Base-by-base conservation (phyloP, 2,888 invertebrate genomes). In the Dermolepida albohirtum region DNA sequence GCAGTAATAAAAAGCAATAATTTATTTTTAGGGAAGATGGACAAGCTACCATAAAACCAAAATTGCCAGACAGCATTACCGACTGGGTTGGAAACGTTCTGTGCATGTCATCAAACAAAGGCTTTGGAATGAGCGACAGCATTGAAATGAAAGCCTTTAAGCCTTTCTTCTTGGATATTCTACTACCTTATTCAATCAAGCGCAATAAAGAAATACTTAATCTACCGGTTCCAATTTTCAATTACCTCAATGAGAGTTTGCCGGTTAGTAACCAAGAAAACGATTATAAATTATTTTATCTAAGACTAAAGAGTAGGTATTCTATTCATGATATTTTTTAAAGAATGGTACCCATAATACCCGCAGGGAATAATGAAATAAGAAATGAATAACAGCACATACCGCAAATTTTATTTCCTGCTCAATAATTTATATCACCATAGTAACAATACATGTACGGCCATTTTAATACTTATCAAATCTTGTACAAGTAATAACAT, bases 151-250 rank as follows among this genome's bases (percentile, higher is more conserved):
- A 85, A 1, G 86, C 86, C 22, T 92, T 92, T 80, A 90, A 92
- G 67, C 90, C 91, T 5, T 91, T 93, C 81, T 93, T 93, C 82
- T 85, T 92, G 22, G 90, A 92, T 73, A 88, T 91, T 34, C 87
- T 89, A 66, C 82, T 89, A 14, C 92, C 93, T 0, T 88, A 88
- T 69, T 87, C 89, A 0, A 85, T 92, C 0, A 88, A 90, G 66
- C 85, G 90, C 8, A 22, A 22, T 22, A 22, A 22, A 22, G 22
- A 22, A 22, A 81, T 85, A 14, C 81, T 90, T 27, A 86, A 89
- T 52, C 81, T 92, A 55, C 86, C 88, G 70, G 89, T 91, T 16
- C 86, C 90, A 0, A 85, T 92, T 47, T 92, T 90, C 83, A 93
- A 92, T 82, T 92, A 92, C 77, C 83, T 91, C 74, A 87, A 88